These are phyloP conservation scores for Eupithecia dodoneata DNA, from an alignment of 2,888 invertebrate species.

Conservation along the genomic window DNA sequence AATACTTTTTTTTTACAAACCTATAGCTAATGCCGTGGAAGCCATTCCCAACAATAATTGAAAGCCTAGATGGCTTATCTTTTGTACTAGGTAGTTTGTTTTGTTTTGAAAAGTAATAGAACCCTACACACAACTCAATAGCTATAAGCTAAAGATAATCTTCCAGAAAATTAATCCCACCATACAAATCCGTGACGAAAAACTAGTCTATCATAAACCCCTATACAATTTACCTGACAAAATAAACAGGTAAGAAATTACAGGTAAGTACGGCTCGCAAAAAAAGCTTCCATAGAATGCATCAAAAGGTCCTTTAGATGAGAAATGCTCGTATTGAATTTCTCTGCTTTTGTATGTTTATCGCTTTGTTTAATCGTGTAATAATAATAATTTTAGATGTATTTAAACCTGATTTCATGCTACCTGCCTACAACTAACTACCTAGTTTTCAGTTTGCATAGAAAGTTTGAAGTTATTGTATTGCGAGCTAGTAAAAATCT, in stretches of 20 bases:
- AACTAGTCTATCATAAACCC: conserved; percentile 19
- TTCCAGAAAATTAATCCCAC: conserved; percentile 1
- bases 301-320: conserved; percentile 33
- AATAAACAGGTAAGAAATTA: conserved; percentile 31
- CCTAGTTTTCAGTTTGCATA: background rate
- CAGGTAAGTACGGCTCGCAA: conserved; percentile 41
- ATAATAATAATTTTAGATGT: conserved; percentile 23
- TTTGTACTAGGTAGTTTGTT: background rate
- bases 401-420: conserved; percentile 10
- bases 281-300: conserved; percentile 36
- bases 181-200: conserved; percentile 9
- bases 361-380: conserved; percentile 19
- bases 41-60: background rate
- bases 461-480: background rate
- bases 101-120: background rate
- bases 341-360: conserved; percentile 37
- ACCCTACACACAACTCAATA: background rate
- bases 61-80: background rate
- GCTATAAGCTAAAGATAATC: background rate
- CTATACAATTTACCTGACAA: conserved; percentile 21
- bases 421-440: background rate
- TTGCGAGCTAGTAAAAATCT: background rate
- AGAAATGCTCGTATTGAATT: conserved; percentile 41
- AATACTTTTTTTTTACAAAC: background rate
- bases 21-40: background rate